Evolutionary conservation across 2,113 vertebrate genomes (phyloP), one percentile per base, ranked within the genome.

Genomic region (Pterocles orientalis): DNA sequence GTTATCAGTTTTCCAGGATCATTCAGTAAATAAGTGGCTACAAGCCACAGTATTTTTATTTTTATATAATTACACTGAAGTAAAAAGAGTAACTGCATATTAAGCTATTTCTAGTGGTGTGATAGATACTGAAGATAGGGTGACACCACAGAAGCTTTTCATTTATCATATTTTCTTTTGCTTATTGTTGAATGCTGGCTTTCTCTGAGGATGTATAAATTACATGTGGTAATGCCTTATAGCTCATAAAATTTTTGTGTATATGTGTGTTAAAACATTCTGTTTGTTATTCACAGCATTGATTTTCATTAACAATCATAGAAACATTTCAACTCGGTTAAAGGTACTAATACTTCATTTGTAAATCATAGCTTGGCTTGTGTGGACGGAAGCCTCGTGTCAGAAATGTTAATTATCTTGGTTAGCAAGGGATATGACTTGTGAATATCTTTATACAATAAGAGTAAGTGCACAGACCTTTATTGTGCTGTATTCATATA

Each of bases 321-420:
- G 56, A 96, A 93, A 29, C 36, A 93, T 89, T 96, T 93, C 56
- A 91, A 73, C 18, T 90, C 54, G 87, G 47, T 94, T 95, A 87
- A 95, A 92, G 78, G 26, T 96, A 92, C 39, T 90, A 81, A 68
- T 84, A 65, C 77, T 77, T 93, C 36, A 92, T 89, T 94, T 94
- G 57, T 86, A 90, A 95, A 60, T 88, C 45, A 89, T 91, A 94
- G 86, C 54, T 97, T 96, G 65, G 80, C 72, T 92, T 92, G 47
- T 54, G 89, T 71, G 73, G 57, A 90, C 39, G 64, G 77, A 92
- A 95, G 23, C 47, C 73, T 95, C 60, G 36, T 73, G 60, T 80
- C 50, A 93, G 80, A 96, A 86, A 71, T 24, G 12, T n/a, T 87
- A 60, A 61, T 75, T 31, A 41, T 90, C 51, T 58, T 33, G 2